Percentiles rank a stretch among this genome's conserved stretches.
These are phyloP conservation scores for Lysandra bellargus DNA, from an alignment of 2,888 invertebrate species.

Conservation along the genomic window DNA sequence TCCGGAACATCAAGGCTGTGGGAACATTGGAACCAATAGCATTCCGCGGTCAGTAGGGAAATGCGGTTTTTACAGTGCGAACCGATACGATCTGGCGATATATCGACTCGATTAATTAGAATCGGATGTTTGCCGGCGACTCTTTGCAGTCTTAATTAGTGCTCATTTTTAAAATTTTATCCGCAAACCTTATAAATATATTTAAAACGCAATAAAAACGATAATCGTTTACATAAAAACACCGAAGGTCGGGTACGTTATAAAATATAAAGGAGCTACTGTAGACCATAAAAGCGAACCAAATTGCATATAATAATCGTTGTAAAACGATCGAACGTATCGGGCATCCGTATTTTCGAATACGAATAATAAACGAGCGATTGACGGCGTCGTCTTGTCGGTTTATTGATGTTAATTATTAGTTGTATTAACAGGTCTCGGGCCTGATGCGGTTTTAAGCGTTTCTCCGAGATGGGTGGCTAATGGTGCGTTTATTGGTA, in stretches of 20 bases:
- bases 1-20: constrained; percentile 66
- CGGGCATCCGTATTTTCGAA: constrained; percentile 53
- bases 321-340: constrained; percentile 44
- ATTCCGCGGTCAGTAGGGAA: constrained; percentile 66
- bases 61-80: constrained; percentile 65
- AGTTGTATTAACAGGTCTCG: constrained; percentile 57
- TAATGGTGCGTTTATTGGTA: constrained; percentile 63
- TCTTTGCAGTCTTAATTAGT: constrained; percentile 34
- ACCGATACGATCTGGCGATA: constrained; percentile 67
- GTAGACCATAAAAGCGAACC: constrained; percentile 33
- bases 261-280: constrained; percentile 34
- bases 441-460: constrained; percentile 53
- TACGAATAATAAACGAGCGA: constrained; percentile 55
- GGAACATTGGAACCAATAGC: constrained; percentile 66
- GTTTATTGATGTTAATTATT: constrained; percentile 75
- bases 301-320: constrained; percentile 36
- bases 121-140: constrained; percentile 59
- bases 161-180: constrained; percentile 28
- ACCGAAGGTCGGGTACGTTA: constrained; percentile 21
- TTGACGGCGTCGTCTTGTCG: constrained; percentile 46
- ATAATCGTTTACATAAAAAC: constrained; percentile 26
- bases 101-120: constrained; percentile 70
- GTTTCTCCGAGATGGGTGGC: constrained; percentile 58
- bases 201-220: constrained; percentile 37
- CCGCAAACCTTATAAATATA: constrained; percentile 34